These are phyloP conservation scores for Drosophila parabipectinata DNA, from an alignment of 1,140 invertebrate species.

Conservation along the genomic window DNA sequence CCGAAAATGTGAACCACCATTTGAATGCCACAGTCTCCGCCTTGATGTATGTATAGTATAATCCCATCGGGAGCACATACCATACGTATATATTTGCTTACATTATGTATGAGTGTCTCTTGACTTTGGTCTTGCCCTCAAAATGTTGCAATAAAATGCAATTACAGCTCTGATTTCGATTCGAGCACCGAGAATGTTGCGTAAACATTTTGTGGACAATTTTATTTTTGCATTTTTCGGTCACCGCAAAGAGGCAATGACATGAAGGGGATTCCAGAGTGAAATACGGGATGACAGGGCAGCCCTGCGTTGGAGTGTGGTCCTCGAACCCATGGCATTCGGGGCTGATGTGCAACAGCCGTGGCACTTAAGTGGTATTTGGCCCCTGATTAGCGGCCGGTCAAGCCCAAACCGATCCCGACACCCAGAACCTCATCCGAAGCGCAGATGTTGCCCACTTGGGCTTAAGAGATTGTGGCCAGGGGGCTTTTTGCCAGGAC, in stretches of 20 bases:
- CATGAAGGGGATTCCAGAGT: conserved; percentile 9
- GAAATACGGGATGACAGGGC: conserved; percentile 8
- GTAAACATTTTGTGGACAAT: conserved; percentile 71
- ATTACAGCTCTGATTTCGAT: conserved; percentile 66
- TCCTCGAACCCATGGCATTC: conserved; percentile 12
- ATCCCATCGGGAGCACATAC: conserved; percentile 14
- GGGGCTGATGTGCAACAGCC: conserved; percentile 48
- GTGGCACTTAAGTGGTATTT: conserved; percentile 73
- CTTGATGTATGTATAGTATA: conserved; percentile 8
- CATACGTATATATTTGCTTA: conserved; percentile 24
- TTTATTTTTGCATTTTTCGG: conserved; percentile 65
- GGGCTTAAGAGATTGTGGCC: conserved; percentile 67
- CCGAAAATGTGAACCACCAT: conserved; percentile 34
- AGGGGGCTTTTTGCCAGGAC: conserved; percentile 4
- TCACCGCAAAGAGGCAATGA: conserved; percentile 42
- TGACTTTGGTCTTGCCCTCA: conserved; percentile 34
- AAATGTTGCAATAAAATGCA: conserved; percentile 67
- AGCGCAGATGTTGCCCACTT: conserved; percentile 37
- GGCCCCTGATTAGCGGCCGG: conserved; percentile 63
- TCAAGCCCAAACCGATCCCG: conserved; percentile 17
- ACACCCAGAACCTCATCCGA: conserved; percentile 13
- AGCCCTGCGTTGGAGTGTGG: neutral
- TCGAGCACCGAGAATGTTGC: conserved; percentile 50
- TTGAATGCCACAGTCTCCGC: conserved; percentile 4
- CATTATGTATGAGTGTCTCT: conserved; percentile 41